Conservation (phyloP, 1,140 invertebrate species). For the Listronotus bonariensis region DNA sequence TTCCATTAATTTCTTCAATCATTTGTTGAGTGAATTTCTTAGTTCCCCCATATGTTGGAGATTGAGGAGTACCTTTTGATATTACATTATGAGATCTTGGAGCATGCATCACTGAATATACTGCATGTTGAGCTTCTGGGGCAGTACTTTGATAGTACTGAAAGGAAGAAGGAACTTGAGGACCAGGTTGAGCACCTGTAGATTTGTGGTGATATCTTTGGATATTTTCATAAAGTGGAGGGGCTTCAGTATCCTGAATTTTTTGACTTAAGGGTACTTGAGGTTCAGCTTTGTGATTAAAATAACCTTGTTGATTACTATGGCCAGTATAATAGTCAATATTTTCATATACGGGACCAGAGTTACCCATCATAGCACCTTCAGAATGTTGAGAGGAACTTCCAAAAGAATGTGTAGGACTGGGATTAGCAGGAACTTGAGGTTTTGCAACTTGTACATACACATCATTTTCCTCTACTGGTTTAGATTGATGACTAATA, state of each 20-base stretch:
- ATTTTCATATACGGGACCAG: conserved; percentile 78
- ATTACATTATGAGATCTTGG: conserved; percentile 19
- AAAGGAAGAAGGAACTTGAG: conserved; percentile 44
- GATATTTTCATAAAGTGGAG: conserved; percentile 76
- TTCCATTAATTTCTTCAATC: conserved; percentile 66
- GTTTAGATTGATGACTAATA: conserved; percentile 34
- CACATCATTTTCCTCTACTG: conserved; percentile 50
- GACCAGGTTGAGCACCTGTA: conserved; percentile 43
- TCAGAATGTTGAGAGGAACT: conserved; percentile 66
- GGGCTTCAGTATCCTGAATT: conserved; percentile 44
- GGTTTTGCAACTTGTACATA: conserved; percentile 56
- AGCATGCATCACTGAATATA: conserved; percentile 50
- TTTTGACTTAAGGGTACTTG: conserved; percentile 68
- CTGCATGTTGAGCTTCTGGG: conserved; percentile 49
- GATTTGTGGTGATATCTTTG: conserved; percentile 60
- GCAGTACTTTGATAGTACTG: conserved; percentile 44
- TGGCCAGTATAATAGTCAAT: conserved; percentile 72
- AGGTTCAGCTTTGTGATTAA: conserved; percentile 58
- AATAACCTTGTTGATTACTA: conserved; percentile 64
- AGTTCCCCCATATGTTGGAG: conserved; percentile 22
- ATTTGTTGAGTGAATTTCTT: conserved; percentile 46
- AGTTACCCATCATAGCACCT: conserved; percentile 57
- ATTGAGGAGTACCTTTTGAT: conserved; percentile 24
- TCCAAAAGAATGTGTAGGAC: conserved; percentile 61
- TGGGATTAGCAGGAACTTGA: conserved; percentile 56